Percentiles rank a stretch among this genome's conserved stretches.
These are phyloP conservation scores for Ascaphus truei DNA, from an alignment of 2,113 vertebrate genomes.

Conservation along the genomic window DNA sequence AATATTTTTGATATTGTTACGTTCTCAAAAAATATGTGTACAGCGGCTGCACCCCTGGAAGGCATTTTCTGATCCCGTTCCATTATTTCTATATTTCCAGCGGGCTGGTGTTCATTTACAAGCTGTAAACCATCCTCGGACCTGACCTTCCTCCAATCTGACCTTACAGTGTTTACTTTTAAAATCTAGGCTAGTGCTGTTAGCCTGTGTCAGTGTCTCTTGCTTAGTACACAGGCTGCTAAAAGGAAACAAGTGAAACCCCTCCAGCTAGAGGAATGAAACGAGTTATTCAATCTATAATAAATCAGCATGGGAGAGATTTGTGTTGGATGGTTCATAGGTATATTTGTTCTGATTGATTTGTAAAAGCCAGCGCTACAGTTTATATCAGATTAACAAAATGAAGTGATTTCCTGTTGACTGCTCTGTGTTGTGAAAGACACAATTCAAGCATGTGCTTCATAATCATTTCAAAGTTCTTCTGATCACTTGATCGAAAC, in stretches of 20 bases:
- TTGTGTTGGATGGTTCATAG: constrained; percentile 46
- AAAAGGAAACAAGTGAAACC: constrained; percentile 28
- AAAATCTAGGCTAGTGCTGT: too few relatives aligned
- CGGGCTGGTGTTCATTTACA: too few relatives aligned
- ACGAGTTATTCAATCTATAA: constrained; percentile 18
- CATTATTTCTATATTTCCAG: too few relatives aligned
- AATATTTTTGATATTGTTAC: too few relatives aligned
- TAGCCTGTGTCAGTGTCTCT: too few relatives aligned
- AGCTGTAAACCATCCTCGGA: constrained; percentile 13
- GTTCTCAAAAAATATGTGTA: too few relatives aligned
- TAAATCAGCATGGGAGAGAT: constrained; percentile 42
- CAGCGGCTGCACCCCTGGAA: too few relatives aligned
- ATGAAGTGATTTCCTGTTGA: constrained; percentile 42
- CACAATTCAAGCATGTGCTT: constrained; percentile 17
- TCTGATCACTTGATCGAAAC: constrained; percentile 37
- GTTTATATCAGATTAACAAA: constrained; percentile 42
- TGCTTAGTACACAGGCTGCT: too few relatives aligned
- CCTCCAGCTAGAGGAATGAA: constrained; percentile 36
- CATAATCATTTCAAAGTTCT: constrained; percentile 40
- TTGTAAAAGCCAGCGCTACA: constrained; percentile 38
- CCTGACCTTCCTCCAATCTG: too few relatives aligned
- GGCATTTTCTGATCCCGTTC: too few relatives aligned
- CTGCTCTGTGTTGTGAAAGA: constrained; percentile 44
- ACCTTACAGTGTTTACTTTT: too few relatives aligned
- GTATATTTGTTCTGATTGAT: constrained; percentile 51